Evolutionary conservation across 2,888 invertebrate genomes (phyloP).

Genomic region (Cryptus armator): DNA sequence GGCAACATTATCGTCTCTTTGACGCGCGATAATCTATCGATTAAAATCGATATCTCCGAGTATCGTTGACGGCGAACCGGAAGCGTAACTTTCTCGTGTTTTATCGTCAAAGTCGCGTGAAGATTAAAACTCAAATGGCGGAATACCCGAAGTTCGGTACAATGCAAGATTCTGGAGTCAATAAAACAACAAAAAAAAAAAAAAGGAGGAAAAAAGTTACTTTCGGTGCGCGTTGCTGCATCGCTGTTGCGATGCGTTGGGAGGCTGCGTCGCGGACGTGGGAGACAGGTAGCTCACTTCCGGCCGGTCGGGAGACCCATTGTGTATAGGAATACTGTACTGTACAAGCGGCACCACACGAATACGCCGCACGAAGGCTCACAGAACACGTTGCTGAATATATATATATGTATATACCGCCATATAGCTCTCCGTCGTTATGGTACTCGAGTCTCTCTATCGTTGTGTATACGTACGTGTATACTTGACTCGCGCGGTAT

Average conservation of each 20-base stretch:
- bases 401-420: background rate
- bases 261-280: constrained; percentile 81
- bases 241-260: constrained; percentile 58
- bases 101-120: background rate
- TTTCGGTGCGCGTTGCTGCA: constrained; percentile 34
- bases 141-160: background rate
- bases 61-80: no score
- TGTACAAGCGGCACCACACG: constrained; percentile 41
- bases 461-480: constrained; percentile 43
- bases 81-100: no score
- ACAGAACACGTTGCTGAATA: constrained; percentile 26
- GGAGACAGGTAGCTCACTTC: constrained; percentile 84
- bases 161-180: background rate
- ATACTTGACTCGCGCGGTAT: constrained; percentile 51
- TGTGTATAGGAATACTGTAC: constrained; percentile 68
- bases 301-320: constrained; percentile 76
- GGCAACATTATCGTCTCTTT: background rate
- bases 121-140: background rate
- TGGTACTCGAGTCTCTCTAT: constrained; percentile 28
- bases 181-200: constrained; percentile 6
- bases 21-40: constrained; percentile 26
- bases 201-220: background rate
- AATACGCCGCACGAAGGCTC: constrained; percentile 53
- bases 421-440: constrained; percentile 37
- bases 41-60: no score